Evolutionary conservation across 2,113 vertebrate species (phyloP).

Genomic region (Nesogale talazaci): DNA sequence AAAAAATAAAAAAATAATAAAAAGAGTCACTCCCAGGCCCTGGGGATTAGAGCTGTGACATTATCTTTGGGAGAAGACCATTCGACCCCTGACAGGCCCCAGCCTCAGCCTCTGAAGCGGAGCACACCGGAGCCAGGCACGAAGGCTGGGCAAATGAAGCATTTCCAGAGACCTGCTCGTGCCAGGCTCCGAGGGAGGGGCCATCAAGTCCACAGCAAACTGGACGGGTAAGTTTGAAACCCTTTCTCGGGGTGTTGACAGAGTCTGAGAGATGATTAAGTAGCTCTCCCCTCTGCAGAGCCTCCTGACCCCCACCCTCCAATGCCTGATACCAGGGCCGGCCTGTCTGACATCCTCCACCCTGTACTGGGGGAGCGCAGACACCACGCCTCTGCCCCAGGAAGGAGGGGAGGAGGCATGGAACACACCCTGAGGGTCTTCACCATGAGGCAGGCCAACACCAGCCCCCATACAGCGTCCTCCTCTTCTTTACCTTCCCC

Average conservation of each 20-base stretch:
- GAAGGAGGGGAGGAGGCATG: fast-evolving
- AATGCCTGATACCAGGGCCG: no score
- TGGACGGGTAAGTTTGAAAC: background rate
- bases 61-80: background rate
- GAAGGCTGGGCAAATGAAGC: background rate
- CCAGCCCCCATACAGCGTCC: background rate
- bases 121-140: background rate
- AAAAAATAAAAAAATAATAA: no score
- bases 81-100: background rate
- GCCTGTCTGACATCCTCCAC: background rate
- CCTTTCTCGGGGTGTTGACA: background rate
- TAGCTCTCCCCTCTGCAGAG: background rate
- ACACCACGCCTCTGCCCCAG: background rate
- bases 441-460: background rate
- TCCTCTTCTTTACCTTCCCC: background rate
- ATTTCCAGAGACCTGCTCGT: background rate
- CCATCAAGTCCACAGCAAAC: background rate
- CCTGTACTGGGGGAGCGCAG: background rate
- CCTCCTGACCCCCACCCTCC: background rate
- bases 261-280: background rate
- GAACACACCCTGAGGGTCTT: background rate
- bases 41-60: background rate
- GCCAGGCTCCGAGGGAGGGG: background rate
- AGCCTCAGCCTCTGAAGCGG: background rate
- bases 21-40: background rate